Conservation (phyloP, 2,888 invertebrate species). For the Chironomus tentans region DNA sequence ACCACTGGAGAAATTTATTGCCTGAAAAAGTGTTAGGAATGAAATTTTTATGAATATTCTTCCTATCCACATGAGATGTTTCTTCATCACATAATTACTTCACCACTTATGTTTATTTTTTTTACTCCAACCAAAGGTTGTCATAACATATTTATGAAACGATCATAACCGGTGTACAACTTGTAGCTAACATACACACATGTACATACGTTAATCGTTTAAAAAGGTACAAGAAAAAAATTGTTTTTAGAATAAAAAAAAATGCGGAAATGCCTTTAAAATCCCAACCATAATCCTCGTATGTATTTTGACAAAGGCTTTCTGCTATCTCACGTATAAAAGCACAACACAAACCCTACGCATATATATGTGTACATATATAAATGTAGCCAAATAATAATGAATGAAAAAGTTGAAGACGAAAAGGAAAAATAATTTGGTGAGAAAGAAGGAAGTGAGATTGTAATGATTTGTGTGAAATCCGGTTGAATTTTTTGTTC, state of each 20-base stretch:
- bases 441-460: not conserved
- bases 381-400: not conserved
- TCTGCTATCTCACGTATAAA: not conserved
- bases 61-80: not conserved
- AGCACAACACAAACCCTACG: not conserved
- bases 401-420: not conserved
- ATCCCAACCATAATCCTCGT: constrained; percentile 2
- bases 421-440: no score
- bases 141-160: no score
- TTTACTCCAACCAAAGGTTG: no score
- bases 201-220: not conserved
- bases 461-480: not conserved
- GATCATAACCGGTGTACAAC: no score
- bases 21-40: no score
- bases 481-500: no score
- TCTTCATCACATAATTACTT: no score
- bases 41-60: no score
- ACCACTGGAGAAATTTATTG: no score
- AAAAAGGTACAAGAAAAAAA: not conserved
- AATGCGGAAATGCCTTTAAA: not conserved
- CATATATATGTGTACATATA: not conserved
- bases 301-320: not conserved
- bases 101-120: no score
- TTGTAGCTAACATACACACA: not conserved
- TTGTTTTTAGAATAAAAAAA: not conserved